A percentile compares a stretch with the other conserved stretches of the same genome.
These are phyloP conservation scores for Arizona elegans DNA, from an alignment of 2,113 vertebrate genomes.

Conservation along the genomic window DNA sequence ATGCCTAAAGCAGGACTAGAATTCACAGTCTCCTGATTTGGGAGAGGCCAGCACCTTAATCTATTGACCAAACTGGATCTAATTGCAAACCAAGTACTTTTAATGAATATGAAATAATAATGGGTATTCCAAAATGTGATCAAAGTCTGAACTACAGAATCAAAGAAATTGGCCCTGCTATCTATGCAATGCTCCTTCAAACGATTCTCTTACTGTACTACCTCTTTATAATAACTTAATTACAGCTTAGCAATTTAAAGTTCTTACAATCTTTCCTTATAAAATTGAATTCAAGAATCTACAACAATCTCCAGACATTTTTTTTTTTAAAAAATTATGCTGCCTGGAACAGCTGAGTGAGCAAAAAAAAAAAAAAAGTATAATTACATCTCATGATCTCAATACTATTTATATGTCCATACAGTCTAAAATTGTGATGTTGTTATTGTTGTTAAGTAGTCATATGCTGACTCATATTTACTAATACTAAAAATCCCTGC, in stretches of 20 bases:
- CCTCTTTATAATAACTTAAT: neutral
- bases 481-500: neutral
- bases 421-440: neutral
- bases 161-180: neutral
- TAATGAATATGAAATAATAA: neutral
- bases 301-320: neutral
- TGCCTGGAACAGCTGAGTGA: neutral
- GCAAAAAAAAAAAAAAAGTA: neutral
- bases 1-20: neutral
- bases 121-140: neutral
- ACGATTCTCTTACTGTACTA: neutral
- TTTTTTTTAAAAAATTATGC: neutral
- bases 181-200: neutral
- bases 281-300: neutral
- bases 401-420: neutral
- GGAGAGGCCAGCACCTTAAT: neutral
- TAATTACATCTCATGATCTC: neutral
- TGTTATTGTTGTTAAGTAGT: neutral
- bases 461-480: neutral
- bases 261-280: neutral
- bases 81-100: neutral
- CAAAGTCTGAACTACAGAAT: neutral
- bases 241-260: neutral
- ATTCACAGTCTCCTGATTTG: neutral
- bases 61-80: neutral